phyloP scores from a whole-genome alignment of 1,140 invertebrate genomes.

The Monomorium pharaonis region DNA sequence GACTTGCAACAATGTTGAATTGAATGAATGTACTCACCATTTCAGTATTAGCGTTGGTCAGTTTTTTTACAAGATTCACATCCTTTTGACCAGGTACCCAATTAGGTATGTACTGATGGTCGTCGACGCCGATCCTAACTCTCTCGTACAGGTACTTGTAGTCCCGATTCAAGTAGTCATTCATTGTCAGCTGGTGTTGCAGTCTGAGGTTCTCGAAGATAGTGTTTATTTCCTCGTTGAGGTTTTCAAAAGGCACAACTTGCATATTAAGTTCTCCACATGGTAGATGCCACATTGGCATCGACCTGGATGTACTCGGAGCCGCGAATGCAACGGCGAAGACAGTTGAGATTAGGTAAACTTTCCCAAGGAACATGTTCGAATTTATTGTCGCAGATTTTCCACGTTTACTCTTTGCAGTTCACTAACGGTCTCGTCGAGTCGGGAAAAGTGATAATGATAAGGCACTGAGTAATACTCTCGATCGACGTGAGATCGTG shows the following conservation, averaged over 20 bases:
- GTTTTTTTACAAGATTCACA: slow-evolving; percentile 71
- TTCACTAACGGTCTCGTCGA: not conserved
- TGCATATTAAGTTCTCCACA: slow-evolving; percentile 75
- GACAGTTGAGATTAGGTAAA: slow-evolving; percentile 15
- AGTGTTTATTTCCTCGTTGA: slow-evolving; percentile 69
- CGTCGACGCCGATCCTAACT: slow-evolving; percentile 78
- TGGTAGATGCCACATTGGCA: slow-evolving; percentile 79
- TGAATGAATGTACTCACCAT: slow-evolving; percentile 75
- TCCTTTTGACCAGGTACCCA: slow-evolving; percentile 83
- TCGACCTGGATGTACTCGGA: slow-evolving; percentile 57
- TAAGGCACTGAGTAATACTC: slow-evolving; percentile 25
- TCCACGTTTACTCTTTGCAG: not conserved
- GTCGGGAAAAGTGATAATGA: not conserved
- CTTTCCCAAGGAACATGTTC: slow-evolving; percentile 49
- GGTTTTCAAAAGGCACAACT: not conserved
- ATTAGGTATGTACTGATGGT: slow-evolving; percentile 84
- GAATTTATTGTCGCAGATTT: not conserved
- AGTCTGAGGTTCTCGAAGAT: slow-evolving; percentile 74
- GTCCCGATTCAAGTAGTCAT: slow-evolving; percentile 77
- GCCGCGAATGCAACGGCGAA: slow-evolving; percentile 24
- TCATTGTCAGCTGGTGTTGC: slow-evolving; percentile 78
- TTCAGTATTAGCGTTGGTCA: slow-evolving; percentile 66
- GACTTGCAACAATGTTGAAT: not conserved
- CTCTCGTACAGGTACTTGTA: slow-evolving; percentile 81
- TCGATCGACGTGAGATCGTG: slow-evolving; percentile 70